Conservation (phyloP, 2,797 vertebrate genomes). For the Pantherophis vulpinus region DNA sequence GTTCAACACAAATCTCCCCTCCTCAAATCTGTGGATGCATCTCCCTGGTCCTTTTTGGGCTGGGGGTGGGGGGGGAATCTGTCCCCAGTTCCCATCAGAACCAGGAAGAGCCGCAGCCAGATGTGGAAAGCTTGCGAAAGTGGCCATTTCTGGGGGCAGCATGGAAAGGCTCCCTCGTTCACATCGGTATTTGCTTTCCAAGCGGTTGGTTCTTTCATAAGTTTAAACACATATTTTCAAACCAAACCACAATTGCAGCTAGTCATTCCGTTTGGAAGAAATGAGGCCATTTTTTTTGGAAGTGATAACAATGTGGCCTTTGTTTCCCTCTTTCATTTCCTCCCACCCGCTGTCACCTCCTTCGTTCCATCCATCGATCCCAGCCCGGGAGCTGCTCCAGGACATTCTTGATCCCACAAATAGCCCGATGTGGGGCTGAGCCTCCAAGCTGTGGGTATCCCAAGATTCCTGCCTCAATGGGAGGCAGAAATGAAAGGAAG, state of each 20-base stretch:
- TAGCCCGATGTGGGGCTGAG: not conserved
- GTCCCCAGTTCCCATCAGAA: not conserved
- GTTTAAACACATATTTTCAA: slow-evolving; percentile 65
- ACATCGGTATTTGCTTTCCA: slow-evolving; percentile 58
- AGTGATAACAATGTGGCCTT: slow-evolving; percentile 67
- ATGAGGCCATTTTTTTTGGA: slow-evolving; percentile 57
- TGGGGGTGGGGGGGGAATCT: not conserved
- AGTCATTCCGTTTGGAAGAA: slow-evolving; percentile 62
- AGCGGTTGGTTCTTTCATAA: slow-evolving; percentile 57
- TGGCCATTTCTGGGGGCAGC: slow-evolving; percentile 33
- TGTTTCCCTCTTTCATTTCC: slow-evolving; percentile 55
- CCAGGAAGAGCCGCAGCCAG: slow-evolving; percentile 35
- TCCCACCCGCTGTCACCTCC: slow-evolving; percentile 35
- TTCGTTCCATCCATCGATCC: slow-evolving; percentile 52
- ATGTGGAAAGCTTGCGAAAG: slow-evolving; percentile 34
- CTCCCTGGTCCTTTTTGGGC: not conserved
- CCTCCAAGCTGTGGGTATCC: not conserved
- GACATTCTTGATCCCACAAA: slow-evolving; percentile 49
- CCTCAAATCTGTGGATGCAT: not conserved
- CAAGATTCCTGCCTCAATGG: not conserved
- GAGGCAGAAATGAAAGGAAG: not conserved
- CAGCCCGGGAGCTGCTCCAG: slow-evolving; percentile 45
- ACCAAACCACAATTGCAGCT: slow-evolving; percentile 64
- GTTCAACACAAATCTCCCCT: slow-evolving; percentile 16
- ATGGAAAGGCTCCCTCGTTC: slow-evolving; percentile 40